Percentiles rank a stretch among this genome's conserved stretches.
Conservation (phyloP, 2,113 vertebrate species). For the Ciconia boyciana region DNA sequence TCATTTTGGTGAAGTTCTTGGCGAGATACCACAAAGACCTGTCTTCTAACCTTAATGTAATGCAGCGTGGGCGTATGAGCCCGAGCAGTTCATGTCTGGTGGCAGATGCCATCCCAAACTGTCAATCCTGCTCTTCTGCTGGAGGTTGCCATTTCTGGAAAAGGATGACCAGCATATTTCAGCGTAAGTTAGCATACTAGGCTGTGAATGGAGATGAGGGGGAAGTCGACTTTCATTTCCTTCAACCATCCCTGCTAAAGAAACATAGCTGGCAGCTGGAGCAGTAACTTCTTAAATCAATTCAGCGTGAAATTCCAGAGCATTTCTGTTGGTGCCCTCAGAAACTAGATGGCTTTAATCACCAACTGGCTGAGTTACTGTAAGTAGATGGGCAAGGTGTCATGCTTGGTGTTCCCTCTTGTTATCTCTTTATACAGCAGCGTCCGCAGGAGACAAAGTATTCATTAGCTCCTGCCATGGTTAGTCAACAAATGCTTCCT, state of each 20-base stretch:
- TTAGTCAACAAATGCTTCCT: slow-evolving; percentile 15
- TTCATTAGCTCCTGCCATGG: not conserved
- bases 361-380: not conserved
- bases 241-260: not conserved
- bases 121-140: not conserved
- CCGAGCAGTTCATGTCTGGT: not conserved
- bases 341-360: slow-evolving; percentile 7
- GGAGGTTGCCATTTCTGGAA: not conserved
- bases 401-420: not conserved
- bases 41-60: not conserved
- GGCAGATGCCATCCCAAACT: not conserved
- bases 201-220: not conserved
- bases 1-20: not conserved
- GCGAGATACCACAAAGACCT: not conserved
- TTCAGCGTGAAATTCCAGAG: slow-evolving; percentile 26
- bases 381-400: not conserved
- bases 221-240: not conserved
- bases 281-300: slow-evolving; percentile 16
- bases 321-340: not conserved
- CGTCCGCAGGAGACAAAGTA: not conserved
- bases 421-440: slow-evolving; percentile 7
- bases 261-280: slow-evolving; percentile 9
- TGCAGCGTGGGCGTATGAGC: not conserved
- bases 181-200: not conserved
- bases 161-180: slow-evolving; percentile 10